Evolutionary conservation across 2,888 invertebrate genomes (phyloP), one percentile per base, ranked within the genome.

Genomic region (Tholera decimalis): DNA sequence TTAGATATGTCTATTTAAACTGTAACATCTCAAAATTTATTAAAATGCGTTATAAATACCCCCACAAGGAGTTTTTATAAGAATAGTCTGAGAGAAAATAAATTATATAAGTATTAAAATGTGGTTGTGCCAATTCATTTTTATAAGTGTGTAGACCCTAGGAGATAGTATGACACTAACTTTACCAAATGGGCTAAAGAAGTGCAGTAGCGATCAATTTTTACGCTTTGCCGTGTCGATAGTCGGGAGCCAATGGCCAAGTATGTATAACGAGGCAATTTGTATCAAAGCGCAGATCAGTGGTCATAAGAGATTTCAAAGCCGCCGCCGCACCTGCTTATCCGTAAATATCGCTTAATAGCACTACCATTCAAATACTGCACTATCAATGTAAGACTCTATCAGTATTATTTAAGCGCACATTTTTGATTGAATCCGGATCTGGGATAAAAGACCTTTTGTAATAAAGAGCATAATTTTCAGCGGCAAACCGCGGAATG

Each of bases 401-500:
- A 81, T 8, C 0, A 0, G 0, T 2, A n/a, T 59, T 11, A 8
- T 0, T 2, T 53, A 79, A 87, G 73, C 73, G 64, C 59, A 41
- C 15, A 71, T 68, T 80, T 82, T 85, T 26, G 33, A 39, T 49
- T 54, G 28, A n/a, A 28, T 26, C 20, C 11, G 4, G 28, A 58
- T 47, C 22, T 68, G 46, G 50, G n/a, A 49, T 53, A 75, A 85
- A 78, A 39, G 79, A 60, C 81, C 39, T 87, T 89, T 79, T 63
- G 43, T 37, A 73, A 73, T 66, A 51, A 71, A 62, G 62, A 59
- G 57, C 24, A 74, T 83, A 79, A 87, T 86, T 89, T 91, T 91
- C 88, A 91, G 91, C 86, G 90, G 87, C 89, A 87, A 91, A 93
- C 93, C 92, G 91, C 93, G 87, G 91, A 91, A 93, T 93, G 89